Evolutionary conservation across 2,113 vertebrate species (phyloP).

Genomic region (Phoenicopterus ruber): DNA sequence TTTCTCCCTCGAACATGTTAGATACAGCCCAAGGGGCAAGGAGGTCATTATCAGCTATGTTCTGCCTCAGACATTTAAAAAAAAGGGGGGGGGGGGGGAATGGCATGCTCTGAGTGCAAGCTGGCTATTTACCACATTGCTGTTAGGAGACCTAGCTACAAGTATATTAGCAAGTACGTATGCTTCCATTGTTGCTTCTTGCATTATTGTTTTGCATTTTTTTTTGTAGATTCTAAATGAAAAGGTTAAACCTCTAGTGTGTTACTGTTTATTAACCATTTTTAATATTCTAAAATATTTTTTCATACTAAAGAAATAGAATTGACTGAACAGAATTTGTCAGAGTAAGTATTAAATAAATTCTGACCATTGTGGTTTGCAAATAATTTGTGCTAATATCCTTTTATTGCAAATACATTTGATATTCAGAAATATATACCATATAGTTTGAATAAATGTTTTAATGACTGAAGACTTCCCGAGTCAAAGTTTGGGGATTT

Average conservation of each 20-base stretch:
- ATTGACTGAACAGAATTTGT: not conserved
- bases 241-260: not conserved
- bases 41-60: not conserved
- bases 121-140: not conserved
- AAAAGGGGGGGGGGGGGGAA: fast-evolving
- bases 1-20: not conserved
- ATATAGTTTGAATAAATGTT: not conserved
- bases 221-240: not conserved
- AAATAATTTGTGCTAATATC: not conserved
- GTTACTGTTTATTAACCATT: not conserved
- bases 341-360: not conserved
- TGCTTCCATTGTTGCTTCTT: not conserved
- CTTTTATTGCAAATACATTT: not conserved
- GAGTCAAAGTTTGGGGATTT: not conserved
- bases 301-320: not conserved
- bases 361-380: not conserved
- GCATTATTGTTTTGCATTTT: not conserved
- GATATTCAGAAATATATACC: not conserved
- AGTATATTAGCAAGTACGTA: not conserved
- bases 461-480: not conserved
- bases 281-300: not conserved
- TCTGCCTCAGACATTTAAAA: not conserved
- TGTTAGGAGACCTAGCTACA: not conserved
- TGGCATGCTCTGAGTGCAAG: not conserved
- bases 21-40: not conserved